A percentile compares a stretch with the other conserved stretches of the same genome.
These are phyloP conservation scores for Girardinus metallicus DNA, from an alignment of 2,797 vertebrate species.

Conservation along the genomic window DNA sequence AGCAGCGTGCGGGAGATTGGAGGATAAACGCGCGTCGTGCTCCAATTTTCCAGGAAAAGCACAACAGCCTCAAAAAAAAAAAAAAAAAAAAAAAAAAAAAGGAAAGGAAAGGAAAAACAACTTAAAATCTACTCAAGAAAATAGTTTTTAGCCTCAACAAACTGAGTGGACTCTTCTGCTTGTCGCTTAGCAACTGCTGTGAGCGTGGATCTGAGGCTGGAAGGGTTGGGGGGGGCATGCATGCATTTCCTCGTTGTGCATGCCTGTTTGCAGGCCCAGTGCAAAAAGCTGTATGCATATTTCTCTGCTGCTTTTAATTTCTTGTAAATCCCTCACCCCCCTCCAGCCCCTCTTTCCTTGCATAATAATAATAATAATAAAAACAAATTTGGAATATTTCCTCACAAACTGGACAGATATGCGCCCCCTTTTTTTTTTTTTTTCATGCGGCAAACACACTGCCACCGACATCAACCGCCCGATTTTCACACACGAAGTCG, in stretches of 20 bases:
- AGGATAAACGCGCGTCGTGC: not conserved
- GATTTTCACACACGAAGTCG: constrained; percentile 18
- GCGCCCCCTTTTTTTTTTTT: not conserved
- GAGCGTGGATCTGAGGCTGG: constrained; percentile 28
- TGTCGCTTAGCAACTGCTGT: constrained; percentile 79
- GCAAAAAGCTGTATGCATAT: not conserved
- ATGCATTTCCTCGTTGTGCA: not conserved
- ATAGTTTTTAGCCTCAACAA: constrained; percentile 41
- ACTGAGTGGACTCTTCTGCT: constrained; percentile 61
- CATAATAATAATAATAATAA: not conserved
- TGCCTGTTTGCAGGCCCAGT: constrained; percentile 3
- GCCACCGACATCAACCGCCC: not conserved
- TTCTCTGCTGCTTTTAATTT: not conserved
- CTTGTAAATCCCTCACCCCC: not conserved
- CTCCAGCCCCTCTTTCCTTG: not conserved
- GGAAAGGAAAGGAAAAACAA: constrained; percentile 1
- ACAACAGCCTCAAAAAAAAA: constrained; percentile 1
- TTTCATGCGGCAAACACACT: not conserved
- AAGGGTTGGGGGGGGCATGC: not conserved
- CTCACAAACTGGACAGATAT: constrained; percentile 10
- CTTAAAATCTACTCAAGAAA: constrained; percentile 38
- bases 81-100: constrained; percentile 2
- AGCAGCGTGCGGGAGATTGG: constrained; percentile 3
- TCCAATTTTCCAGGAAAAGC: constrained; percentile 20
- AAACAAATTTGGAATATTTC: constrained; percentile 22